Conservation (phyloP, 2,888 invertebrate species). For the Heliconius ethilla region DNA sequence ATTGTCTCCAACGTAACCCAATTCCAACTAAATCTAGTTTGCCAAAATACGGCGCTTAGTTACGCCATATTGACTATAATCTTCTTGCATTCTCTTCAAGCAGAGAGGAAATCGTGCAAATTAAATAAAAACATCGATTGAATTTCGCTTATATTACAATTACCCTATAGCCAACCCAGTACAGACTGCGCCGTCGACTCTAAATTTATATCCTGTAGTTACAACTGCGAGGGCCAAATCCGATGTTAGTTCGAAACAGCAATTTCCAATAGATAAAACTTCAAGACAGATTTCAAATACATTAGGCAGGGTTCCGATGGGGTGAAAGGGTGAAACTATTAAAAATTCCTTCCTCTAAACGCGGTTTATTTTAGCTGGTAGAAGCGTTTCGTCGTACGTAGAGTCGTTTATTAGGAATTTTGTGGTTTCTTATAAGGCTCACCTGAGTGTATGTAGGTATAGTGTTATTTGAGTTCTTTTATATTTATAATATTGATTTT, state of each 20-base stretch:
- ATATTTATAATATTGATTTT: constrained; percentile 15
- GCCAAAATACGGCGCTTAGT: not conserved
- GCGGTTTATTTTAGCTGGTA: constrained; percentile 56
- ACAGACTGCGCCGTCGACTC: constrained; percentile 57
- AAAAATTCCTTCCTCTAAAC: constrained; percentile 72
- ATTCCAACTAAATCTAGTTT: no score
- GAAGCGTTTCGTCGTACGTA: constrained; percentile 65
- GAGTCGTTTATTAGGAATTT: constrained; percentile 70
- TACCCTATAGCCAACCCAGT: constrained; percentile 11
- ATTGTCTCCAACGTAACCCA: no score
- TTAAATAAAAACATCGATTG: not conserved
- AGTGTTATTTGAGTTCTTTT: constrained; percentile 36
- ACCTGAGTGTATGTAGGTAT: constrained; percentile 40
- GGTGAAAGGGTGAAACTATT: constrained; percentile 69
- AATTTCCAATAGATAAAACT: constrained; percentile 79
- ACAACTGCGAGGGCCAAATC: constrained; percentile 67
- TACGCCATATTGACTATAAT: not conserved
- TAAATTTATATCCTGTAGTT: constrained; percentile 80
- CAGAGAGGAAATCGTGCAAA: not conserved
- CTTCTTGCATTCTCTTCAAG: no score
- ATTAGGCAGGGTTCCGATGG: constrained; percentile 69
- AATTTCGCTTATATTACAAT: constrained; percentile 9
- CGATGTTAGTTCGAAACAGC: constrained; percentile 74
- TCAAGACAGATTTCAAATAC: constrained; percentile 80
- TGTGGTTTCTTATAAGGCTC: constrained; percentile 43